Conservation (phyloP, 1,140 invertebrate genomes). For the Temnothorax longispinosus region DNA sequence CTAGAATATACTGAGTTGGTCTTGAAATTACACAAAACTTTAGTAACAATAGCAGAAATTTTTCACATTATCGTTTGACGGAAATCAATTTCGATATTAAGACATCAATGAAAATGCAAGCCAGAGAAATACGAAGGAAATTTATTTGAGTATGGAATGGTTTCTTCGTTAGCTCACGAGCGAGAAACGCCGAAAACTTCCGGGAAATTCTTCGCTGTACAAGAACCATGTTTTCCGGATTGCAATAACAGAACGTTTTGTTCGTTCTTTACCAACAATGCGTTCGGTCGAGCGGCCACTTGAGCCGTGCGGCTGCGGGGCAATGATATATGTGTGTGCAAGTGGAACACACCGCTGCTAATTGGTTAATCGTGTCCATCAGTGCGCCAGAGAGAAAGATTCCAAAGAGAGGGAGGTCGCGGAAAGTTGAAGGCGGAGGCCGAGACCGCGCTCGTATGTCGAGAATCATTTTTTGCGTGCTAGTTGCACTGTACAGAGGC, state of each 20-base stretch:
- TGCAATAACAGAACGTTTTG: conserved; percentile 32
- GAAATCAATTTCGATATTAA: not conserved
- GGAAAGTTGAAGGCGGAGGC: conserved; percentile 46
- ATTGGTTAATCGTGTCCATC: conserved; percentile 73
- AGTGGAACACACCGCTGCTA: conserved; percentile 66
- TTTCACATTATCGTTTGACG: not conserved
- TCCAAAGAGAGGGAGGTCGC: conserved; percentile 23
- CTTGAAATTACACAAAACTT: not conserved
- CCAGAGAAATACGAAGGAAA: conserved; percentile 2
- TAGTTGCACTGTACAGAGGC: not conserved
- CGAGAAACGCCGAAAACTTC: not conserved
- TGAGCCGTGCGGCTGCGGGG: conserved; percentile 20
- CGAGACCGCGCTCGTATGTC: conserved; percentile 2
- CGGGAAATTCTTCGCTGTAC: not conserved
- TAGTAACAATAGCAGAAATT: not conserved
- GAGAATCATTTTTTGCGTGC: conserved; percentile 62
- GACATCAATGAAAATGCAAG: not conserved
- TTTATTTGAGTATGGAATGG: not conserved
- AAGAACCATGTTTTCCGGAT: conserved; percentile 37
- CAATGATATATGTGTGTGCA: conserved; percentile 54
- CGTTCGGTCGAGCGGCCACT: conserved; percentile 4
- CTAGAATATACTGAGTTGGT: not conserved
- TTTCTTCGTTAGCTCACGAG: not conserved
- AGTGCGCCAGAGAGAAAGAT: conserved; percentile 43
- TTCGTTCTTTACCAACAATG: conserved; percentile 14